These are phyloP conservation scores for Toxotes lorentzi DNA, from an alignment of 2,797 vertebrate genomes.

Conservation along the genomic window DNA sequence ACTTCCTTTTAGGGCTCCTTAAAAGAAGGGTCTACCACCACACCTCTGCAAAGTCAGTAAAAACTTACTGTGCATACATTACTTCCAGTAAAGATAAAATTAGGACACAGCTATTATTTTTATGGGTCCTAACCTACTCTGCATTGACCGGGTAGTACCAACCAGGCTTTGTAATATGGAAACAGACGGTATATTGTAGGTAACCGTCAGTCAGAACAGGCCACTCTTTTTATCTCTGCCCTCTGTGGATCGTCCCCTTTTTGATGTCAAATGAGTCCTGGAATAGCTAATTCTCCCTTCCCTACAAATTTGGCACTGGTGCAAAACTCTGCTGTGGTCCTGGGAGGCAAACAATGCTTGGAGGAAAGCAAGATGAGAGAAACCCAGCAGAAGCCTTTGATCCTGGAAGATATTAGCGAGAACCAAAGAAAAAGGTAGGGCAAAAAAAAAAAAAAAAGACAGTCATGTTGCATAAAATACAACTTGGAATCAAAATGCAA, in stretches of 20 bases:
- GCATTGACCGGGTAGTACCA: not conserved
- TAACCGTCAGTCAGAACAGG: constrained; percentile 62
- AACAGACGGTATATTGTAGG: constrained; percentile 32
- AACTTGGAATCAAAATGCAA: constrained; percentile 82
- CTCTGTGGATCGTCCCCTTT: constrained; percentile 70
- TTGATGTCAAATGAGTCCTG: constrained; percentile 82
- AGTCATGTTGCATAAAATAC: constrained; percentile 75
- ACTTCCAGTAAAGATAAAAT: not conserved
- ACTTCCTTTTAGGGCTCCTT: not conserved
- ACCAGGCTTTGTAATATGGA: constrained; percentile 18
- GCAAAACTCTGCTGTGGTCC: constrained; percentile 80
- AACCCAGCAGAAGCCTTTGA: constrained; percentile 83
- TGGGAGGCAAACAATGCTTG: constrained; percentile 84
- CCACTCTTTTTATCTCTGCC: constrained; percentile 70
- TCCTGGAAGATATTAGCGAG: constrained; percentile 82
- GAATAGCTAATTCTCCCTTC: constrained; percentile 79
- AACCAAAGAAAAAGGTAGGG: constrained; percentile 45
- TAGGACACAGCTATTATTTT: not conserved
- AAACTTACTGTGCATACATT: not conserved
- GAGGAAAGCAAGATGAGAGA: constrained; percentile 80
- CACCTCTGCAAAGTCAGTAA: not conserved
- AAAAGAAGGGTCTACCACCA: not conserved
- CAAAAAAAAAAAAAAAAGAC: constrained; percentile 45
- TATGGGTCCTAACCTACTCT: not conserved
- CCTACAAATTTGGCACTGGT: constrained; percentile 71